These are phyloP conservation scores for Chymomyza procnemis DNA, from an alignment of 2,888 invertebrate genomes.

Conservation along the genomic window DNA sequence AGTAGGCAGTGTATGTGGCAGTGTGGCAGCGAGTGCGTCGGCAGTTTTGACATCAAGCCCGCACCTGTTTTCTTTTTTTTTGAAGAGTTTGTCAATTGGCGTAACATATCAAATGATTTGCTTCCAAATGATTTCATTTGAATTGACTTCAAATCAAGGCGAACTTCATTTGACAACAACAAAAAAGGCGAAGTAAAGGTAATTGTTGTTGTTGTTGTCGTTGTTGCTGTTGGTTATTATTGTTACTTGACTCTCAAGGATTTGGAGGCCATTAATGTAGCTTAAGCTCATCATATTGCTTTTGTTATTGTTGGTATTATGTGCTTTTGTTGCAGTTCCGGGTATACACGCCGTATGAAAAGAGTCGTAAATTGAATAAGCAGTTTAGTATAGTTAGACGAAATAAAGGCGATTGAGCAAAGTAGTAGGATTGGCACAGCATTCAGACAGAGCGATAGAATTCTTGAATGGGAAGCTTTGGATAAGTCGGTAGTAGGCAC, in stretches of 20 bases:
- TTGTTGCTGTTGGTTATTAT: background rate
- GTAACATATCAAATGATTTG: conserved; percentile 75
- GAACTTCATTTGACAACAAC: conserved; percentile 22
- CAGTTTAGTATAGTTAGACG: too few relatives aligned
- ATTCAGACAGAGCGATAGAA: too few relatives aligned
- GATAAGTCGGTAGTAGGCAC: too few relatives aligned
- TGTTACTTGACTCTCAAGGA: background rate
- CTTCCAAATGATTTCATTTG: conserved; percentile 76
- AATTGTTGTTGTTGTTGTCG: background rate
- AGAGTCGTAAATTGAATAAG: too few relatives aligned
- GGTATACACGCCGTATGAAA: too few relatives aligned
- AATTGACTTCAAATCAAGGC: conserved; percentile 72
- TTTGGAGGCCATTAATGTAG: background rate
- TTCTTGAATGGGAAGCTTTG: too few relatives aligned
- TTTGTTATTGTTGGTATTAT: conserved; percentile 4
- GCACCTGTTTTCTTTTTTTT: background rate
- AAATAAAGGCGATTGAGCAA: too few relatives aligned
- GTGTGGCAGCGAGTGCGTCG: too few relatives aligned
- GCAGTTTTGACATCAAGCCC: too few relatives aligned
- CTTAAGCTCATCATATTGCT: background rate
- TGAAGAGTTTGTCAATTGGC: conserved; percentile 69
- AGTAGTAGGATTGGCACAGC: too few relatives aligned
- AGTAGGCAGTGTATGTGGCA: too few relatives aligned
- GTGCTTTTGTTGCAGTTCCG: background rate
- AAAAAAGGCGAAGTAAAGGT: background rate